These are phyloP conservation scores for Agapornis roseicollis DNA, from an alignment of 2,113 vertebrate species.

Conservation along the genomic window DNA sequence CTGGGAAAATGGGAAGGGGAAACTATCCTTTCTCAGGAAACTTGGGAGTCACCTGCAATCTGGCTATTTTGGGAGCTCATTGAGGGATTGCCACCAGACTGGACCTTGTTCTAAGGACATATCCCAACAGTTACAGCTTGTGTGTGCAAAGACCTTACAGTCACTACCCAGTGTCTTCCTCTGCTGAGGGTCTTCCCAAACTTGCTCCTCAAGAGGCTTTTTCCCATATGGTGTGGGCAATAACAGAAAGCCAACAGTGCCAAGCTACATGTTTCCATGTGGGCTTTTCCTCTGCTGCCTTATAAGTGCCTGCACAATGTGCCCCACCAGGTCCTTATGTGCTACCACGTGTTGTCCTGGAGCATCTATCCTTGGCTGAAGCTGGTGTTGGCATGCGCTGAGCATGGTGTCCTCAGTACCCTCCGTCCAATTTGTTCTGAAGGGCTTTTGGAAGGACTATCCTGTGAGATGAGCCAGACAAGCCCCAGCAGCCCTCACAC, in stretches of 20 bases:
- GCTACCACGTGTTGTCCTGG: accelerated
- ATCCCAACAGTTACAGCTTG: not conserved
- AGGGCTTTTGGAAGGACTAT: not conserved
- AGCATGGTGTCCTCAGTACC: not conserved
- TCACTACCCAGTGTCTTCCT: not conserved
- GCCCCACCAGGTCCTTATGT: not conserved
- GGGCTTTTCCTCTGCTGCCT: not conserved
- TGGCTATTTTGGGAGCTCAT: not conserved
- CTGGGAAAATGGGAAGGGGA: not conserved
- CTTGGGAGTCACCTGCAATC: not conserved
- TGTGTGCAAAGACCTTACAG: not conserved
- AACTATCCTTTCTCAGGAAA: not conserved
- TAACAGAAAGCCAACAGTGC: not conserved
- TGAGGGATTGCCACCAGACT: not conserved
- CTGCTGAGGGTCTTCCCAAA: not conserved
- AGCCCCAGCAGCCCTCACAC: not conserved
- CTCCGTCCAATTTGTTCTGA: not conserved
- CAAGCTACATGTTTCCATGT: accelerated
- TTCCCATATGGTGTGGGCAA: not conserved
- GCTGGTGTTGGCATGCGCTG: not conserved
- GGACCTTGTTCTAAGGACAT: not conserved
- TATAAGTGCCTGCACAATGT: accelerated
- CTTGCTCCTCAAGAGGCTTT: not conserved
- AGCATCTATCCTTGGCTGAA: not conserved
- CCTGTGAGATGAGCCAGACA: not conserved